Evolutionary conservation across 2,113 vertebrate species (phyloP), one percentile per base, ranked within the genome.

Genomic region (Scophthalmus maximus): DNA sequence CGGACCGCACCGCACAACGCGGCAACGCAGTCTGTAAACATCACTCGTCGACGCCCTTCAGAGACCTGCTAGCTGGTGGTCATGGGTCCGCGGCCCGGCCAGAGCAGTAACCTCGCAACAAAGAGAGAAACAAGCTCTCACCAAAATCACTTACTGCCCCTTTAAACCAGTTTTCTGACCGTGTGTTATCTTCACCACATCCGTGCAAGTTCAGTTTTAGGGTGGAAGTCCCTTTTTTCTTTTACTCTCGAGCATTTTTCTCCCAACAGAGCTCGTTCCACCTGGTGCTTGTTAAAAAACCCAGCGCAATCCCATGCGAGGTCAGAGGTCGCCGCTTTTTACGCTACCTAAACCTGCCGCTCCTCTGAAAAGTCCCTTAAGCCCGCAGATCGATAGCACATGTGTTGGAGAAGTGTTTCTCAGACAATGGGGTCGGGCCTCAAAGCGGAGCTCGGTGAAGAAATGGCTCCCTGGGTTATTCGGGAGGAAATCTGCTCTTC

Each of bases 331-430:
- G 52, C 8, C 10, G 34, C n/a, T 80, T 90, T 88, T 46, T 85
- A 87, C 0, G 80, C 84, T 87, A 88, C 86, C 88, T 85, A 80
- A 90, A 85, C 73, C 79, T 82, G 75, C 79, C 67, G 68, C 77
- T 65, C 76, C 81, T 79, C 82, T 65, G n/a, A 8, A 69, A 73
- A 81, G 58, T 71, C 75, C 60, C 76, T 49, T 69, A 80, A 85
- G 76, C 71, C 80, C 2, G 53, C 79, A 82, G 84, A 90, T 87
- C 67, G 70, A 84, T 75, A 50, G 78, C 86, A 90, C 15, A 83
- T 90, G 88, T 87, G 82, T 0, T n/a, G 22, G 12, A 55, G 74
- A 40, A 42, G 23, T 56, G 77, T 57, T 78, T 75, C 53, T 74
- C 55, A 74, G 74, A 67, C 51, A 23, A 12, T 23, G 34, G 77